phyloP scores from a whole-genome alignment of 2,888 invertebrate species.

The Drosophila putrida region DNA sequence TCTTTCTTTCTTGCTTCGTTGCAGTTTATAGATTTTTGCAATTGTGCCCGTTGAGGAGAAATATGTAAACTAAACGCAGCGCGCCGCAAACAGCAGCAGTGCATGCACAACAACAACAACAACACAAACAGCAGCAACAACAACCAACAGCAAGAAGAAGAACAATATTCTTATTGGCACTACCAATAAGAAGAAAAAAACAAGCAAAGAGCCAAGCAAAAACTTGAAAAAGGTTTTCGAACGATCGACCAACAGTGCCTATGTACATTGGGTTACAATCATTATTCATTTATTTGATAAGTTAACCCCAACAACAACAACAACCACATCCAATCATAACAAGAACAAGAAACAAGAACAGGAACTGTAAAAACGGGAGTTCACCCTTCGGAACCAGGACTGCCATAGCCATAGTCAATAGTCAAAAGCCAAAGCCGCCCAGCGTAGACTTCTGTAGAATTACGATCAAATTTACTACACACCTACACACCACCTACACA shows the following conservation, averaged over 20 bases:
- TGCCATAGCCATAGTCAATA: conserved; percentile 72
- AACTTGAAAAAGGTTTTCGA: conserved; percentile 40
- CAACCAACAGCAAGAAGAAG: conserved; percentile 8
- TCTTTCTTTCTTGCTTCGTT: conserved; percentile 70
- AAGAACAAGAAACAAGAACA: conserved; percentile 11
- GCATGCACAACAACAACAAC: conserved; percentile 44
- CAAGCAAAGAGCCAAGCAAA: conserved; percentile 17
- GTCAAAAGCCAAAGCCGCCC: conserved; percentile 68
- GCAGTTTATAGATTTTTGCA: conserved; percentile 84
- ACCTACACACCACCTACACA: conserved; percentile 17
- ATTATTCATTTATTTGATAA: conserved; percentile 47
- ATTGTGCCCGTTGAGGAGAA: conserved; percentile 76
- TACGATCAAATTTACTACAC: conserved; percentile 36
- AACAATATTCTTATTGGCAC: conserved; percentile 55
- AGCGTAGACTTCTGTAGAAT: conserved; percentile 69
- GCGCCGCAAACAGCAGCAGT: conserved; percentile 65
- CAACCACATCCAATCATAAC: conserved; percentile 27
- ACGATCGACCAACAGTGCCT: conserved; percentile 74
- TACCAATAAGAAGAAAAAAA: conserved; percentile 38
- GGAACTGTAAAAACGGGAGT: conserved; percentile 26
- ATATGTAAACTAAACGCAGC: conserved; percentile 81
- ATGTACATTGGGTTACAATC: conserved; percentile 57
- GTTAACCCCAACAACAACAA: conserved; percentile 29
- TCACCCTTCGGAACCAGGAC: conserved; percentile 55
- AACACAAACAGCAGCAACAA: conserved; percentile 31